phyloP scores from a whole-genome alignment of 30 jellyfish, hydroid and myxozoan genomes.

The Phacellophora camtschatica region DNA sequence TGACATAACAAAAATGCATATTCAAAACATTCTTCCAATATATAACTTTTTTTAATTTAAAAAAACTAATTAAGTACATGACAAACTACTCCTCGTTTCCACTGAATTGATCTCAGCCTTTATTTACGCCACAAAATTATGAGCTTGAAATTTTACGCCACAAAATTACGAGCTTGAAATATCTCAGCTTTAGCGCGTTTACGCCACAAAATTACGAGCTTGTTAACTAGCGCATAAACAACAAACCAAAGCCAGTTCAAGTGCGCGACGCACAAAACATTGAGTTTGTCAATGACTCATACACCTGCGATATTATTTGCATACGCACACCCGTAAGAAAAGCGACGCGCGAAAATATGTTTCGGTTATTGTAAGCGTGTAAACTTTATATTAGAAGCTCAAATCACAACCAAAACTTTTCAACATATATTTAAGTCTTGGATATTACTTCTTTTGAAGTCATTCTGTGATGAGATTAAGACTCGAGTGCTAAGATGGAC shows the following conservation, averaged over 20 bases:
- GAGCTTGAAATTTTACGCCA: no score
- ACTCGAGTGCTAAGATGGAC: conserved; percentile 34
- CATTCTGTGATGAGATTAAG: conserved; percentile 27
- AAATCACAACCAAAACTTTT: conserved; percentile 19
- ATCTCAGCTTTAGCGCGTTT: no score
- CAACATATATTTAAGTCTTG: no score
- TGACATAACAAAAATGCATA: no score
- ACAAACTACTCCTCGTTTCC: no score
- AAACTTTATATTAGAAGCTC: conserved; percentile 24
- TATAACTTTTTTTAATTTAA: no score
- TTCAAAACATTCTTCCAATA: no score
- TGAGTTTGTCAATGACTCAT: conserved; percentile 73
- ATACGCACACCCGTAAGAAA: conserved; percentile 68
- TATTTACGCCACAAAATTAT: no score
- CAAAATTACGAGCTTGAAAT: no score
- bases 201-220: no score
- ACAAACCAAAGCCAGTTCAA: conserved; percentile 1
- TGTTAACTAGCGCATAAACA: conserved; percentile 32
- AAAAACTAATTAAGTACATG: no score
- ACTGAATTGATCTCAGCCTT: no score
- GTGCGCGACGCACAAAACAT: conserved; percentile 25
- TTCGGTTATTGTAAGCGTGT: conserved; percentile 40
- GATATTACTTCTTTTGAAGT: not conserved
- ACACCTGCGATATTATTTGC: conserved; percentile 2
- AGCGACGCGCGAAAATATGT: conserved; percentile 71